Percentiles rank a stretch among this genome's conserved stretches.
These are phyloP conservation scores for Aleadryas rufinucha DNA, from an alignment of 2,113 vertebrate species.

Conservation along the genomic window DNA sequence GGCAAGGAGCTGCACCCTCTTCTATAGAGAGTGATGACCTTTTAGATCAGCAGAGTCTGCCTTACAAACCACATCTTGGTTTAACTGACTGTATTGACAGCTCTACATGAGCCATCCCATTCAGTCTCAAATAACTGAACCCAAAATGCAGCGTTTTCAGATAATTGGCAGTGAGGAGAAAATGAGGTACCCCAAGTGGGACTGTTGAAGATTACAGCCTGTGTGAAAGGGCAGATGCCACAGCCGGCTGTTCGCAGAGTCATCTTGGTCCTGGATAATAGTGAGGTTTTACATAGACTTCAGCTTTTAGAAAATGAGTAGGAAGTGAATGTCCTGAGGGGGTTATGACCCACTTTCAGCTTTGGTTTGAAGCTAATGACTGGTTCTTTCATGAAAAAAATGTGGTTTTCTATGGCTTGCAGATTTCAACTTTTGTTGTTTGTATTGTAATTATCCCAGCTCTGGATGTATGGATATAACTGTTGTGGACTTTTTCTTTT, in stretches of 20 bases:
- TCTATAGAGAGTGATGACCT: background rate
- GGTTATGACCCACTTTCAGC: background rate
- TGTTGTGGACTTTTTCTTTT: slow-evolving; percentile 65
- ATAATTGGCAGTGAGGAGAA: background rate
- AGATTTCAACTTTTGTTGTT: background rate
- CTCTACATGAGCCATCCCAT: background rate
- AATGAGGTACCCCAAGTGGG: background rate
- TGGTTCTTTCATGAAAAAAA: background rate
- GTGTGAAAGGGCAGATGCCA: background rate
- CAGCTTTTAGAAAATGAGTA: background rate
- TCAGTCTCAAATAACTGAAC: background rate
- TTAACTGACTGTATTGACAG: background rate
- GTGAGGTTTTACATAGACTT: background rate
- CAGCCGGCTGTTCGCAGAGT: background rate
- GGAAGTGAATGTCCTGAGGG: background rate
- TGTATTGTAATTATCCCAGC: background rate
- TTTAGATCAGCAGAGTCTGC: background rate
- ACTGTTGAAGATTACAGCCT: background rate
- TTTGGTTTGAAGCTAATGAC: background rate
- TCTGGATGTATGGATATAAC: background rate
- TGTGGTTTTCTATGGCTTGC: background rate
- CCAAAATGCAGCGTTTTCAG: background rate
- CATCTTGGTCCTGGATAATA: background rate
- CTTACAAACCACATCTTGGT: background rate
- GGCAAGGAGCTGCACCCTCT: background rate